Evolutionary conservation across 2,113 vertebrate genomes (phyloP), one percentile per base, ranked within the genome.

Genomic region (Neogobius melanostomus): DNA sequence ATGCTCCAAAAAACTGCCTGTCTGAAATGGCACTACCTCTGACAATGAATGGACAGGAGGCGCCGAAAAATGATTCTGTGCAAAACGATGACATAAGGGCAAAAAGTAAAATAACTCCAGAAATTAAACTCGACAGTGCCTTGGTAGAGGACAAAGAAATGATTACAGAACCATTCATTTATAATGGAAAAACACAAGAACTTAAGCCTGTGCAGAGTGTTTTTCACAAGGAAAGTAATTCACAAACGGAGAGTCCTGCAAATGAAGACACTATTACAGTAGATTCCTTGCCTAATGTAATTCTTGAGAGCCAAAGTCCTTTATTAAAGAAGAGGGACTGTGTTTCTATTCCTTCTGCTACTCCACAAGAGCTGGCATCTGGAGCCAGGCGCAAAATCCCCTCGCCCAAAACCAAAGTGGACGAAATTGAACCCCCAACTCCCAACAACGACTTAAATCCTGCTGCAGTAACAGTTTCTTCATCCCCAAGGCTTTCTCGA

Each of bases 361-460:
- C 97, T 0, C 94, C 96, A 0, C 92, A 95, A 87, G 98, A 99
- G 56, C 88, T 98, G 0, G 98, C 98, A 12, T 94, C 94, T 0
- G 97, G 97, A 1, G 98, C 98, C 10, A 93, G 98, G 0, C 95
- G 95, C 72, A 99, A 99, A 86, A 95, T 98, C 71, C 93, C 91
- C 62, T 81, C 94, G 6, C 87, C 94, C 0, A 96, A 95, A 83
- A 49, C 85, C 66, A 94, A 93, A 81, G 83, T 85, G 5, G 78
- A 70, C 0, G 94, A 91, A 0, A 91, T 86, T 45, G 89, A 43
- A 43, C 42, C 59, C 36, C 43, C 80, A 79, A 69, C 69, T 43
- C 43, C 74, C 69, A 69, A 82, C 68, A 71, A 61, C 71, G 47
- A 63, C 81, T 53, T 79, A 84, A 77, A 45, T 61, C 11, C 84